Conservation (phyloP, 2,888 invertebrate genomes). For the Mesochorus sp. region DNA sequence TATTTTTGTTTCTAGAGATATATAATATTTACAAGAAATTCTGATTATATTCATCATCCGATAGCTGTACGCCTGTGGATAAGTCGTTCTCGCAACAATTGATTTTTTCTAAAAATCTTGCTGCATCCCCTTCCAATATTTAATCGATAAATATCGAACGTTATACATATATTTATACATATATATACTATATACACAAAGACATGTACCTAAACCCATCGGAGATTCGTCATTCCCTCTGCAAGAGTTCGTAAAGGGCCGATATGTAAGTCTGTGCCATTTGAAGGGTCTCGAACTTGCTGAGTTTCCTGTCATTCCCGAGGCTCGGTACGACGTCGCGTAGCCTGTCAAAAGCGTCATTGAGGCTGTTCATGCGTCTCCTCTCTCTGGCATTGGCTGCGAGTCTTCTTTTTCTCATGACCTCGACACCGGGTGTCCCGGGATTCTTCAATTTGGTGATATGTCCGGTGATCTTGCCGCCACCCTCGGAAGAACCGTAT, state of each 20-base stretch:
- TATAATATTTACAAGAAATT: conserved; percentile 34
- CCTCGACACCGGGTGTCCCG: conserved; percentile 78
- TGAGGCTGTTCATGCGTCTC: conserved; percentile 88
- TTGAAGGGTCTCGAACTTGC: conserved; percentile 90
- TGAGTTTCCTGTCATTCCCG: conserved; percentile 88
- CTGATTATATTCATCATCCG: neutral
- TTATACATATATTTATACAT: neutral
- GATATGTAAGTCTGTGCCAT: conserved; percentile 91
- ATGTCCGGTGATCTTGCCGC: conserved; percentile 53
- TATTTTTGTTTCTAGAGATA: neutral
- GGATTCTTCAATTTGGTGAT: conserved; percentile 72
- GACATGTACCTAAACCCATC: neutral
- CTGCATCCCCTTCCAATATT: neutral
- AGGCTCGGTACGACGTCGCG: conserved; percentile 88
- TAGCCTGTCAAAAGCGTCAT: conserved; percentile 88
- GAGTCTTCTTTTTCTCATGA: conserved; percentile 86
- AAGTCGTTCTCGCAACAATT: conserved; percentile 13
- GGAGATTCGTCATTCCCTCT: conserved; percentile 72
- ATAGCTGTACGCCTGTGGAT: neutral
- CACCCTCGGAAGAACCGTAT: conserved; percentile 23
- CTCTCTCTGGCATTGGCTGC: conserved; percentile 90
- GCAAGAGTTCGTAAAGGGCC: conserved; percentile 86
- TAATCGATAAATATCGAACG: neutral
- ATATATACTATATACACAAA: no score
- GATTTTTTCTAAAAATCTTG: neutral